phyloP scores from a whole-genome alignment of 1,140 invertebrate genomes.

The Cephus cinctus region DNA sequence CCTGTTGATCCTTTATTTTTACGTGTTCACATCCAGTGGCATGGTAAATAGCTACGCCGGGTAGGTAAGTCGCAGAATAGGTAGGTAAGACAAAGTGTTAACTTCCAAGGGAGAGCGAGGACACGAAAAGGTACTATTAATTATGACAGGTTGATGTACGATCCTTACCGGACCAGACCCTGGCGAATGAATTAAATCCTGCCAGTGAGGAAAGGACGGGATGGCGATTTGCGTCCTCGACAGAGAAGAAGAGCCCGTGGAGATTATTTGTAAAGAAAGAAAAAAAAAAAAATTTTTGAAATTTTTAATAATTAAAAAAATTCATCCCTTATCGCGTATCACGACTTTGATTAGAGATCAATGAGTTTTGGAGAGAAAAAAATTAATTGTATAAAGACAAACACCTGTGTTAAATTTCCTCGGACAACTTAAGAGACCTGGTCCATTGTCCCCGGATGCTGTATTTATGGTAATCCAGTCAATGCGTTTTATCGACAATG shows the following conservation, averaged over 20 bases:
- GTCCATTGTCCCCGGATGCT: too few species aligned
- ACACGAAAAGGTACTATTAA: slow-evolving; percentile 48
- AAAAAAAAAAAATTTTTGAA: too few species aligned
- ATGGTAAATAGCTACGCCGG: background rate
- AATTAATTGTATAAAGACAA: too few species aligned
- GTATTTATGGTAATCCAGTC: slow-evolving; percentile 47
- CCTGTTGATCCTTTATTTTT: background rate
- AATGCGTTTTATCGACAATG: slow-evolving; percentile 50
- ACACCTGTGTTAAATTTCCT: too few species aligned
- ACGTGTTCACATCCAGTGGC: background rate
- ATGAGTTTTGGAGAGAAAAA: too few species aligned
- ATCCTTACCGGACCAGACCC: slow-evolving; percentile 34
- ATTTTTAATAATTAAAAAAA: too few species aligned
- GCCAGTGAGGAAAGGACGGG: slow-evolving; percentile 23
- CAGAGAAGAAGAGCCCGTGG: background rate
- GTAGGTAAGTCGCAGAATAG: slow-evolving; percentile 34
- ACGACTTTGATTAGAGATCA: too few species aligned
- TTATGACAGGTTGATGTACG: slow-evolving; percentile 51
- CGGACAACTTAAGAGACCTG: too few species aligned
- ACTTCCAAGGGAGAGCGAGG: slow-evolving; percentile 31
- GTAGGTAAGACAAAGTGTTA: slow-evolving; percentile 43
- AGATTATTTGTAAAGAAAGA: background rate
- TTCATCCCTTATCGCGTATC: too few species aligned
- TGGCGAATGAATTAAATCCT: slow-evolving; percentile 44
- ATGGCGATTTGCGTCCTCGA: background rate